Evolutionary conservation across 2,113 vertebrate genomes (phyloP).

Genomic region (Xenopus borealis): DNA sequence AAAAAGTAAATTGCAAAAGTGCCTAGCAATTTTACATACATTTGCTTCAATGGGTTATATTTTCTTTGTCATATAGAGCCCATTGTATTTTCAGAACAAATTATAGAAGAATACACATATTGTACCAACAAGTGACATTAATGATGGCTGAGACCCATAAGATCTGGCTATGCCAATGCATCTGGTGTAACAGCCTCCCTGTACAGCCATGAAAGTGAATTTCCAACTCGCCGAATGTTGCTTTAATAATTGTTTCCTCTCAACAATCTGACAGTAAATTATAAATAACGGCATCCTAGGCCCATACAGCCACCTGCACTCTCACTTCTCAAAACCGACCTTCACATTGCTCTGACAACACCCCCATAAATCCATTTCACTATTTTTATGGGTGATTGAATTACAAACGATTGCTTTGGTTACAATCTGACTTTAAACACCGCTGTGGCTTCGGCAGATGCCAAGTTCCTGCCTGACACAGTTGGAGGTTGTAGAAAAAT

Average conservation of each 20-base stretch:
- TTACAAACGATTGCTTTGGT: conserved; percentile 55
- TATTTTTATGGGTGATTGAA: conserved; percentile 56
- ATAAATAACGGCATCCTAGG: conserved; percentile 52
- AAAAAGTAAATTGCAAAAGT: too few relatives aligned
- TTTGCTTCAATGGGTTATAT: too few relatives aligned
- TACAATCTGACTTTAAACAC: conserved; percentile 51
- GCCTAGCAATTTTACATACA: too few relatives aligned
- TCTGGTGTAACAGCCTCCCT: conserved; percentile 15
- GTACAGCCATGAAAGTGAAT: conserved; percentile 34
- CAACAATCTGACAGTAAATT: conserved; percentile 46
- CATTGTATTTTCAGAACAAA: too few relatives aligned
- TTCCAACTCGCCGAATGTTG: conserved; percentile 1
- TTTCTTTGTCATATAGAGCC: too few relatives aligned
- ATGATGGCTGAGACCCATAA: too few relatives aligned
- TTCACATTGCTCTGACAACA: conserved; percentile 53
- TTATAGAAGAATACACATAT: too few relatives aligned
- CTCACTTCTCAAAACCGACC: conserved; percentile 55
- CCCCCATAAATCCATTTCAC: conserved; percentile 57
- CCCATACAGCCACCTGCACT: conserved; percentile 50
- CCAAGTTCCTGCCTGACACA: conserved; percentile 28
- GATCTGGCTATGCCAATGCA: not conserved
- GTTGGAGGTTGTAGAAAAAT: conserved; percentile 42
- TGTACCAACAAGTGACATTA: too few relatives aligned
- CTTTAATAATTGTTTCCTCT: conserved; percentile 37
- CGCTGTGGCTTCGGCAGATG: conserved; percentile 25